Base-by-base conservation (phyloP, 2,113 vertebrate genomes). In the Proteles cristata region DNA sequence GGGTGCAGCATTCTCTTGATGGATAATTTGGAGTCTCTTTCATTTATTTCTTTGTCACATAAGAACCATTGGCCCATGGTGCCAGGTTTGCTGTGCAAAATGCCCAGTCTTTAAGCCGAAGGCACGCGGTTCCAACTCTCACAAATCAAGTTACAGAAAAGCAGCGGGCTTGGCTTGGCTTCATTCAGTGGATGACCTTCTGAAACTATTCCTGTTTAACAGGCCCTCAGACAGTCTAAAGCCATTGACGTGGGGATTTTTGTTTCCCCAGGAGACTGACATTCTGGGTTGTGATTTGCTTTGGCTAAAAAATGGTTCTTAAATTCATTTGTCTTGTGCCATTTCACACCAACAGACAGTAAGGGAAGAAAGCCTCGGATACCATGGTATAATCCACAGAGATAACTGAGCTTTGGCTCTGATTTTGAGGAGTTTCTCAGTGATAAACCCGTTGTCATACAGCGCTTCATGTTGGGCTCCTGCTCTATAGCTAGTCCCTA, bases 291-390 rank as follows among this genome's bases (percentile, higher is more conserved):
- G 55, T 45, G 61, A 61, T 58, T 84, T 77, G 23, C 45, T 74
- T 94, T 74, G 43, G 12, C 87, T 96, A 91, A 94, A 96, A 97
- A 94, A 97, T 88, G 63, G 33, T 95, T 86, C 76, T 84, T 39
- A 63, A 92, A 69, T 96, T 66, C 25, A 35, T 68, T 84, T 65
- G 33, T 81, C 69, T 88, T 80, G 48, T 31, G n/a, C 63, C 43
- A 48, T 21, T 68, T 61, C 28, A 80, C 14, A 79, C 16, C 43
- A 61, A 66, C 79, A 48, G 26, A 82, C 26, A 81, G 11, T 82
- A 71, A 71, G 31, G 16, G 63, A 69, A 61, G 53, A 90, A 76
- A 55, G 8, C 43, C 25, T 77, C 33, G 33, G 19, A 39, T 31
- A 17, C 77, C 11, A n/a, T 35, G 61, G 45, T 80, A 53, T 26